These are phyloP conservation scores for Acrobasis suavella DNA, from an alignment of 2,888 invertebrate genomes.

Conservation along the genomic window DNA sequence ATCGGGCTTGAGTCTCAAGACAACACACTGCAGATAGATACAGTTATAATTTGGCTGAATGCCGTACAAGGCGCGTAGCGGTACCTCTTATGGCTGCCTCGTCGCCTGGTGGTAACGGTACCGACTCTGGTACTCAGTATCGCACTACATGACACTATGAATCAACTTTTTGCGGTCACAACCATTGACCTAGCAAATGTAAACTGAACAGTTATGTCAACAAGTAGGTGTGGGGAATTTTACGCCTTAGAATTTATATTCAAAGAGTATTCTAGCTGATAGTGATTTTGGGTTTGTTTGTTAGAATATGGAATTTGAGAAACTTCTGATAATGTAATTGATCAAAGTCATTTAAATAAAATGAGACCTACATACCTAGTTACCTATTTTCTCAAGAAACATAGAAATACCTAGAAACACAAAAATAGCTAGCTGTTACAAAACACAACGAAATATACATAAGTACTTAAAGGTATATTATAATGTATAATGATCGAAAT, in stretches of 20 bases:
- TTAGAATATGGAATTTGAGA: too few relatives aligned
- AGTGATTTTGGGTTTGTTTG: neutral
- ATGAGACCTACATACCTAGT: too few relatives aligned
- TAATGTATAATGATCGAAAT: too few relatives aligned
- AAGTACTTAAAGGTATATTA: too few relatives aligned
- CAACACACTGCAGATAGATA: slow-evolving; percentile 51
- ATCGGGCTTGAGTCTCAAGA: slow-evolving; percentile 39
- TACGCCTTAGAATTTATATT: neutral
- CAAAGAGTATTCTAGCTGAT: too few relatives aligned
- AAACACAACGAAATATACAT: too few relatives aligned
- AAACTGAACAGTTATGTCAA: slow-evolving; percentile 29
- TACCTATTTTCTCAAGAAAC: too few relatives aligned
- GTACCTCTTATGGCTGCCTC: slow-evolving; percentile 62
- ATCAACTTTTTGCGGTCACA: slow-evolving; percentile 31
- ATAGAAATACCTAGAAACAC: too few relatives aligned
- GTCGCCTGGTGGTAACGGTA: slow-evolving; percentile 60
- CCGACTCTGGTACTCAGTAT: slow-evolving; percentile 36
- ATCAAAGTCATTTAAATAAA: too few relatives aligned
- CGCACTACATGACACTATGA: slow-evolving; percentile 36
- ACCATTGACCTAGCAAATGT: slow-evolving; percentile 24
- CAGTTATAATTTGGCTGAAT: slow-evolving; percentile 70
- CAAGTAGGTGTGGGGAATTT: slow-evolving; percentile 16
- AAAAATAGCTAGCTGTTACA: too few relatives aligned
- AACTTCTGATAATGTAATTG: too few relatives aligned
- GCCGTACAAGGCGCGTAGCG: slow-evolving; percentile 65